Evolutionary conservation across 2,888 invertebrate genomes (phyloP), one percentile per base, ranked within the genome.

Genomic region (Acleris laterana): DNA sequence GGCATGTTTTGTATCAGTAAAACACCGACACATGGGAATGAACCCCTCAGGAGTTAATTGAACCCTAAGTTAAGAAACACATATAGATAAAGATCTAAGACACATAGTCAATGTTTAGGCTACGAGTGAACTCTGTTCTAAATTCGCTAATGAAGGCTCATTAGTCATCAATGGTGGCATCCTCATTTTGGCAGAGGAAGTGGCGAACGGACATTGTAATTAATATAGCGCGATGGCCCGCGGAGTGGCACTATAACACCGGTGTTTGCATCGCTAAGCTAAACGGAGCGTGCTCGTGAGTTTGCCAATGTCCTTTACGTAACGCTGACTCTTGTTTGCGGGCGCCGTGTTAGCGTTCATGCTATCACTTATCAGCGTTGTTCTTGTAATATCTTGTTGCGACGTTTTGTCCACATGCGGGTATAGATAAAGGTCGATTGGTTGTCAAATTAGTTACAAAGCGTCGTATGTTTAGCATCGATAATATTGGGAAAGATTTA

Each of bases 151-250:
- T 61, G 56, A 60, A 46, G 46, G 46, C 46, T 46, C 46, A 46
- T 46, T 46, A 46, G 46, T 46, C 46, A 46, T 46, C n/a, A 62
- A 58, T 64, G 61, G 62, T 22, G 56, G 53, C 58, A 76, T 76
- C 77, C 77, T 77, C 76, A 75, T 80, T 82, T 82, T 77, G 77
- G 78, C 79, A 77, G 77, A 71, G 77, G 74, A 74, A 73, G 63
- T 69, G 71, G 69, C 72, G 72, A 70, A 72, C 72, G 73, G 77
- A 77, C 76, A 75, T 77, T 72, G 78, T 77, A 79, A 82, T 81
- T 81, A 77, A 81, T 80, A 73, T 70, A 68, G 72, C 71, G 76
- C 72, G 73, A 73, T 75, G 77, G 73, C 73, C 72, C 68, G 70
- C 58, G 63, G 63, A 66, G 71, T 73, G 73, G 17, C 25, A 57